A percentile compares a stretch with the other conserved stretches of the same genome.
Conservation (phyloP, 2,888 invertebrate species). For the Limnephilus lunatus region DNA sequence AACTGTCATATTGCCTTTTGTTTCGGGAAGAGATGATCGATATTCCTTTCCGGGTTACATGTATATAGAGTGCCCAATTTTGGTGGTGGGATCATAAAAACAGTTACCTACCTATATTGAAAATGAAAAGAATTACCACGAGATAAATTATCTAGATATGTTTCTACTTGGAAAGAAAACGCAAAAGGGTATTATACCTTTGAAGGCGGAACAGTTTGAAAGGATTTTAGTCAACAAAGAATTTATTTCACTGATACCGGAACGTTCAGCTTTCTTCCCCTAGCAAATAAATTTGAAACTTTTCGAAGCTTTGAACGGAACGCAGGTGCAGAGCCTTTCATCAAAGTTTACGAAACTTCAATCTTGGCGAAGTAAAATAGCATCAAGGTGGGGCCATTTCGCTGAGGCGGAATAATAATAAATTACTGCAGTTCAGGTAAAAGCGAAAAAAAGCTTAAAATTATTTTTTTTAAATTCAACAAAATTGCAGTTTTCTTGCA, state of each 20-base stretch:
- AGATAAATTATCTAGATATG: not conserved
- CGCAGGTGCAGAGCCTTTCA: slow-evolving; percentile 47
- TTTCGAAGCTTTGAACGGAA: slow-evolving; percentile 20
- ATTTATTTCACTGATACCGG: not conserved
- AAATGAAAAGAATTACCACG: not conserved
- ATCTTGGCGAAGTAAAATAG: slow-evolving; percentile 47
- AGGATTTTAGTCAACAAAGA: not conserved
- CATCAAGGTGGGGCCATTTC: not conserved
- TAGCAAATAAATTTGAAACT: not conserved
- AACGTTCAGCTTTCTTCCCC: slow-evolving; percentile 2
- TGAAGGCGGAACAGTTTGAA: not conserved
- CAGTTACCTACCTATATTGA: not conserved
- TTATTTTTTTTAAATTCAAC: too few species aligned
- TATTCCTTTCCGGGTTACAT: too few species aligned
- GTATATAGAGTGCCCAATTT: not conserved
- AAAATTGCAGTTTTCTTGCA: too few species aligned
- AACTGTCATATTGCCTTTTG: too few species aligned
- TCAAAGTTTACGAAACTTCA: slow-evolving; percentile 52
- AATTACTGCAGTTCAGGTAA: not conserved
- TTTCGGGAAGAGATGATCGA: too few species aligned
- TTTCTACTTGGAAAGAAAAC: not conserved
- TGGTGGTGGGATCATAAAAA: not conserved
- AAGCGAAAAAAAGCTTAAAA: not conserved
- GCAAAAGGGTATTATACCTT: not conserved
- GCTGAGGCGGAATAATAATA: not conserved